These are phyloP conservation scores for Frankliniella fusca DNA, from an alignment of 2,888 invertebrate genomes.

Conservation along the genomic window DNA sequence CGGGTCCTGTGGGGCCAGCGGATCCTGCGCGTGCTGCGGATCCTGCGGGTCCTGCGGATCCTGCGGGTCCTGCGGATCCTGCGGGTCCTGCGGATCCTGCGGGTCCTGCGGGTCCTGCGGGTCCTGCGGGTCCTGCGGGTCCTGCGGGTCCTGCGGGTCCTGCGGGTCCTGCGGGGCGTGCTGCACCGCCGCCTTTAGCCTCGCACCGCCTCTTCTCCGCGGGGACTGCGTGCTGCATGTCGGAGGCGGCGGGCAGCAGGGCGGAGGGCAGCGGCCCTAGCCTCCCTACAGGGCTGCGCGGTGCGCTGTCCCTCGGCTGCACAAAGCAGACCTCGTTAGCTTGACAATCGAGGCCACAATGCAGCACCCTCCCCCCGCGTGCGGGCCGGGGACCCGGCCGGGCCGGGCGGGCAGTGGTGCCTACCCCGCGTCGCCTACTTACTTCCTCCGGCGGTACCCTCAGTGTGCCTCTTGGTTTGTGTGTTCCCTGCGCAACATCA, in stretches of 20 bases:
- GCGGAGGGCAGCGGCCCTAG: neutral
- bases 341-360: neutral
- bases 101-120: no score
- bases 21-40: no score
- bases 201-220: no score
- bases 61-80: no score
- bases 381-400: neutral
- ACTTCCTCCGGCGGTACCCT: neutral
- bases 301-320: neutral
- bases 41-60: no score
- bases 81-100: no score
- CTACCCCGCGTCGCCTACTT: no score
- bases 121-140: no score
- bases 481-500: neutral
- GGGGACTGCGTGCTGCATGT: no score
- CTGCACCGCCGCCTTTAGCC: neutral
- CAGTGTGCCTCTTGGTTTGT: neutral
- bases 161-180: neutral
- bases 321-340: conserved; percentile 9
- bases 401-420: neutral
- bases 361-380: neutral
- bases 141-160: no score
- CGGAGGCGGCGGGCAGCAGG: no score
- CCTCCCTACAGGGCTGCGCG: neutral
- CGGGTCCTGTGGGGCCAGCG: no score